Evolutionary conservation across 2,113 vertebrate species (phyloP).

Genomic region (Osmerus mordax): DNA sequence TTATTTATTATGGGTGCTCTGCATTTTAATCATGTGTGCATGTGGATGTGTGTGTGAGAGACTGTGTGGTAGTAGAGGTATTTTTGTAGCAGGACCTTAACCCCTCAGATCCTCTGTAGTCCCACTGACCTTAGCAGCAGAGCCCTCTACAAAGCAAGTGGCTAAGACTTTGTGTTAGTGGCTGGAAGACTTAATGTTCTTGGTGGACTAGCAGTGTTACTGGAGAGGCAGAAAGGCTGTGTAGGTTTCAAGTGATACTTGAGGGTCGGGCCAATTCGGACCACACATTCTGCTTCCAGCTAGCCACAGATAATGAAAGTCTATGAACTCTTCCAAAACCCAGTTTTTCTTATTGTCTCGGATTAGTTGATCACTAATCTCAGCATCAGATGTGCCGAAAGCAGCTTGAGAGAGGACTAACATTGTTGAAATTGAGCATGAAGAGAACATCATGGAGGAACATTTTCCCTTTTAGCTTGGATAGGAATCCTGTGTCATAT

Average conservation of each 20-base stretch:
- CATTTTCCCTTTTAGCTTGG: neutral
- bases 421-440: conserved; percentile 74
- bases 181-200: conserved; percentile 53
- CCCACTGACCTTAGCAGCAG: conserved; percentile 70
- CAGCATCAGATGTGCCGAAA: conserved; percentile 81
- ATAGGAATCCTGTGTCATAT: too few species aligned
- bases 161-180: conserved; percentile 55
- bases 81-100: conserved; percentile 72
- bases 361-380: conserved; percentile 75
- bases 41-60: conserved; percentile 8
- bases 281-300: conserved; percentile 74
- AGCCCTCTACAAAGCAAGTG: conserved; percentile 79
- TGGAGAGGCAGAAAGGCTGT: conserved; percentile 21
- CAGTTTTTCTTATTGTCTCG: conserved; percentile 78
- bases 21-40: conserved; percentile 70
- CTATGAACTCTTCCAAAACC: conserved; percentile 81
- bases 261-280: conserved; percentile 74
- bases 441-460: conserved; percentile 73
- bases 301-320: conserved; percentile 82
- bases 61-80: conserved; percentile 17
- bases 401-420: conserved; percentile 77
- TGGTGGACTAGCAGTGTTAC: conserved; percentile 23
- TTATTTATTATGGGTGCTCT: conserved; percentile 36
- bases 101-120: conserved; percentile 73
- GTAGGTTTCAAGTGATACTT: conserved; percentile 84